Percentiles rank a stretch among this genome's conserved stretches.
phyloP scores from a whole-genome alignment of 2,888 invertebrate genomes.

The Parnassius apollo region DNA sequence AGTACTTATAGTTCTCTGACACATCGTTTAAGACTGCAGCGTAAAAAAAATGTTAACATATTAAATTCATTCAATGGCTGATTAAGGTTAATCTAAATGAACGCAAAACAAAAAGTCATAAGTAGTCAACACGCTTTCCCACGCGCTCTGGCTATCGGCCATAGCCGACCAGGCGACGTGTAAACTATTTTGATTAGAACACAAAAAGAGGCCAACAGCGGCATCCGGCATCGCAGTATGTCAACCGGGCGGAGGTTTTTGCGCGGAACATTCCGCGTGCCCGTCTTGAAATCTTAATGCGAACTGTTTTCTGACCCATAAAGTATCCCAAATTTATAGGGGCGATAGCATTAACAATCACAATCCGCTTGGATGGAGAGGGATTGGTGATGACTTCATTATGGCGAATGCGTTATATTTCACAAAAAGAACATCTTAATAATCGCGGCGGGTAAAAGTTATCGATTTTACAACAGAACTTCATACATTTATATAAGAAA shows the following conservation, averaged over 20 bases:
- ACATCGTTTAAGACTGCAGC: too few relatives aligned
- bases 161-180: constrained; percentile 40
- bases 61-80: too few relatives aligned
- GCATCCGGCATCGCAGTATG: constrained; percentile 69
- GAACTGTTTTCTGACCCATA: constrained; percentile 51
- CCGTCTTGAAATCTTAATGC: constrained; percentile 77
- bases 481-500: too few relatives aligned
- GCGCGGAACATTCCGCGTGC: constrained; percentile 57
- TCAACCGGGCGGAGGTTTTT: constrained; percentile 60
- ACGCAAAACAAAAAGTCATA: neutral
- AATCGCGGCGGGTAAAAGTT: too few relatives aligned
- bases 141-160: constrained; percentile 28
- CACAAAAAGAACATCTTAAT: neutral
- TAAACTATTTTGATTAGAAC: constrained; percentile 81
- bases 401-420: constrained; percentile 29
- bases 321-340: constrained; percentile 63
- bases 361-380: constrained; percentile 53
- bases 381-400: constrained; percentile 58
- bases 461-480: too few relatives aligned
- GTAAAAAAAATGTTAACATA: too few relatives aligned
- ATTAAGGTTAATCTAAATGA: neutral
- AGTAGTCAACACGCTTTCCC: constrained; percentile 30
- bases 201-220: constrained; percentile 60
- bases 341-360: constrained; percentile 52
- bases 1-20: too few relatives aligned